These are phyloP conservation scores for Drosophila auraria DNA, from an alignment of 1,140 invertebrate species.

Conservation along the genomic window DNA sequence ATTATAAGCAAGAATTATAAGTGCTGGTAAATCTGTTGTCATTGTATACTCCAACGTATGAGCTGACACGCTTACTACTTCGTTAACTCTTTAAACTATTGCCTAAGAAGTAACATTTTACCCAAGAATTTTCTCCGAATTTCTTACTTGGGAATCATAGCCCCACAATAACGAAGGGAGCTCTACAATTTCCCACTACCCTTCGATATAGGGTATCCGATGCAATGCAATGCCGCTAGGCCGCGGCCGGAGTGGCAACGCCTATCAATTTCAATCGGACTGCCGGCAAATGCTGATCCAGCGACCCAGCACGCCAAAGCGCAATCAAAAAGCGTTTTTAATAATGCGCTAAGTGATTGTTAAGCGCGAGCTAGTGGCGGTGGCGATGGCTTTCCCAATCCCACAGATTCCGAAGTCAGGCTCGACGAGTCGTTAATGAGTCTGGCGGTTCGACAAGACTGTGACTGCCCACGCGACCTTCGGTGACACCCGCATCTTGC, in stretches of 20 bases:
- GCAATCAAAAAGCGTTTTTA: conserved; percentile 83
- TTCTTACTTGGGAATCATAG: no score
- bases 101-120: no score
- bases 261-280: conserved; percentile 69
- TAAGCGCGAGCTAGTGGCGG: conserved; percentile 47
- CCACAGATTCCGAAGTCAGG: conserved; percentile 19
- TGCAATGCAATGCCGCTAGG: conserved; percentile 2
- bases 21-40: no score
- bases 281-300: conserved; percentile 5
- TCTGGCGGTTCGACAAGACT: conserved; percentile 25
- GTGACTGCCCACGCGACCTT: conserved; percentile 67
- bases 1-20: no score
- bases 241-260: conserved; percentile 30
- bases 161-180: no score
- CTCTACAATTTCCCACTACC: neutral
- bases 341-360: conserved; percentile 83
- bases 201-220: conserved; percentile 7
- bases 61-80: no score
- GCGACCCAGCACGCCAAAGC: conserved; percentile 66
- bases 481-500: conserved; percentile 47
- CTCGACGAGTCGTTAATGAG: conserved; percentile 56
- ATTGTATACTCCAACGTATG: no score
- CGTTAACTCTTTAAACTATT: no score
- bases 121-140: no score
- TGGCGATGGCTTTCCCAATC: conserved; percentile 37